These are phyloP conservation scores for Sturnus vulgaris DNA, from an alignment of 2,113 vertebrate genomes.

Conservation along the genomic window DNA sequence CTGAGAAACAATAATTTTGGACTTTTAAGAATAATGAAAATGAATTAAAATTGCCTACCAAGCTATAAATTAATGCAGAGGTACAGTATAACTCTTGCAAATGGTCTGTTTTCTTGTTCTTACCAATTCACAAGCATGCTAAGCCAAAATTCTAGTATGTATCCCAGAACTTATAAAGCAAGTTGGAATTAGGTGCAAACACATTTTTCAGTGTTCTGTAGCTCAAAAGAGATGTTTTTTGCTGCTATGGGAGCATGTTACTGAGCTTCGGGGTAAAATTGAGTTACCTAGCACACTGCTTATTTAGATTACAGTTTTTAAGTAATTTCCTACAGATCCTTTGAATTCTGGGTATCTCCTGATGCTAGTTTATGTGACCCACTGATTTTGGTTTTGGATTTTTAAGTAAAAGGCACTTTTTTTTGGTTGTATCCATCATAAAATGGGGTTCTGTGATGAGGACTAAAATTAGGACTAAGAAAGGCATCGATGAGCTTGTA, in stretches of 20 bases:
- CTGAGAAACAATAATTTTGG: not conserved
- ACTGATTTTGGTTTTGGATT: not conserved
- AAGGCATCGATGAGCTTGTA: not conserved
- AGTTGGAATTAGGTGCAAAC: conserved; percentile 11
- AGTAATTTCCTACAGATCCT: not conserved
- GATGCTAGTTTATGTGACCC: not conserved
- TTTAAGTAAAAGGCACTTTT: not conserved
- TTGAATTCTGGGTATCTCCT: not conserved
- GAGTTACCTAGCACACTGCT: not conserved
- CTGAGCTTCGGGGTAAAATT: not conserved
- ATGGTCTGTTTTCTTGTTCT: conserved; percentile 13
- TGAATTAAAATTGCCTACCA: conserved; percentile 33
- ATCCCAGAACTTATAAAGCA: conserved; percentile 39
- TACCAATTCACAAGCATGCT: conserved; percentile 9
- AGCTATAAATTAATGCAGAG: conserved; percentile 54
- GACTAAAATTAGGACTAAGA: not conserved
- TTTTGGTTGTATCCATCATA: not conserved
- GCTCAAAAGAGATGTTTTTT: conserved; percentile 33
- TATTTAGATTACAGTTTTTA: not conserved
- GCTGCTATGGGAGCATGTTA: not conserved
- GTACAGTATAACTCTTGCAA: conserved; percentile 28
- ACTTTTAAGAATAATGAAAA: conserved; percentile 27
- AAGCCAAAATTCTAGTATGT: not conserved
- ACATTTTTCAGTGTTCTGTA: conserved; percentile 19
- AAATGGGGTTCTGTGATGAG: not conserved